A percentile compares a stretch with the other conserved stretches of the same genome.
phyloP scores from a whole-genome alignment of 2,888 invertebrate genomes.

The Hypselothyrea guttata region DNA sequence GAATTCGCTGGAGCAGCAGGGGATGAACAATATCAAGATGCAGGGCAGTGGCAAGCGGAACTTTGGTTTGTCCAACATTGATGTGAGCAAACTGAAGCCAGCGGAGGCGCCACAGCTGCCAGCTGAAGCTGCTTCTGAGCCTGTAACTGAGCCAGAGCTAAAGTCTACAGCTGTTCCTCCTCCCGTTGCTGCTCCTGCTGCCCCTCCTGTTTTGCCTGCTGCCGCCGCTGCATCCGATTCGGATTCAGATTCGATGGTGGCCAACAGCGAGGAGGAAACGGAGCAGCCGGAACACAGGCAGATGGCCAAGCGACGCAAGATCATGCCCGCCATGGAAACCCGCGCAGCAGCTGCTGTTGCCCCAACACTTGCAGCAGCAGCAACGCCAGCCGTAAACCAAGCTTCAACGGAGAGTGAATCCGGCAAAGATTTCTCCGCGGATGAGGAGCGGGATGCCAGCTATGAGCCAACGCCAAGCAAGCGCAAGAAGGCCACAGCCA shows the following conservation, averaged over 20 bases:
- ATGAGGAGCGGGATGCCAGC: slow-evolving; percentile 41
- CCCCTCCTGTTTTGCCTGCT: background rate
- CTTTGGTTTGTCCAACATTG: slow-evolving; percentile 82
- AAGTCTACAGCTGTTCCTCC: background rate
- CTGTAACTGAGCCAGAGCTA: background rate
- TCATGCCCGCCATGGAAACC: slow-evolving; percentile 51
- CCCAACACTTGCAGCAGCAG: background rate
- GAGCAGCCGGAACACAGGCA: slow-evolving; percentile 83
- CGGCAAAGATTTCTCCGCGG: slow-evolving; percentile 48
- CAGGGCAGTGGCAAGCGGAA: slow-evolving; percentile 48
- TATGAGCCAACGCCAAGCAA: slow-evolving; percentile 37
- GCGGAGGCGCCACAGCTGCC: background rate
- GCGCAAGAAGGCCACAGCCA: slow-evolving; percentile 57
- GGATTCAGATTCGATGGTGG: slow-evolving; percentile 88
- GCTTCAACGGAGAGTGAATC: background rate
- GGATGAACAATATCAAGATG: too few species aligned
- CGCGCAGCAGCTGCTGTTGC: background rate
- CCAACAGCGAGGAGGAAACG: slow-evolving; percentile 86
- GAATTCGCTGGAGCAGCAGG: slow-evolving; percentile 31
- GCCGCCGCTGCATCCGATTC: slow-evolving; percentile 50
- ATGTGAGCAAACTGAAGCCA: slow-evolving; percentile 61
- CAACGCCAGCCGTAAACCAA: background rate
- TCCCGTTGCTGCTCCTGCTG: background rate
- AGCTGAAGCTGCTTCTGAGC: background rate
- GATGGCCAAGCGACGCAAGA: slow-evolving; percentile 84